Base-by-base conservation (phyloP, 2,888 invertebrate species). In the Allacma fusca region DNA sequence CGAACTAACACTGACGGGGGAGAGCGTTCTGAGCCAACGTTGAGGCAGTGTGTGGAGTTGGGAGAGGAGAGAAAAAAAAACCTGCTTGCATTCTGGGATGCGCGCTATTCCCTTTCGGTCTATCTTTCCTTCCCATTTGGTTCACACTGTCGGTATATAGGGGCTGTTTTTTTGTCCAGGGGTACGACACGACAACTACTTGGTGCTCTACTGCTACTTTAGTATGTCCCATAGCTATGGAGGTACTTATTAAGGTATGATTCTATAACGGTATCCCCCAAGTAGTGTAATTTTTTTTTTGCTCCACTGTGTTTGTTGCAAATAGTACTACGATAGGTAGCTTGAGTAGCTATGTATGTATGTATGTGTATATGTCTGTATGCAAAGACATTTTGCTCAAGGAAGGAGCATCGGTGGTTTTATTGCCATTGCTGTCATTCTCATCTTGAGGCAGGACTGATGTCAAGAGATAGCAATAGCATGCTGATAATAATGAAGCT, bases 401-500 rank as follows among this genome's bases (percentile, higher is more conserved):
- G 50, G 50, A 50, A 65, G 19, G 65, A 65, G 29, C 65, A 65
- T 65, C 29, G 26, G 65, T 24, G 28, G 50, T 65, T 65, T 65
- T 65, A 65, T 65, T 65, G 65, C 65, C 65, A 65, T 28, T 28
- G 29, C 65, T 65, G 65, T 65, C 65, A 65, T 65, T 65, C 28
- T 65, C 65, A 65, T 65, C 65, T 65, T 65, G 26, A 65, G 50
- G 50, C 5, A 50, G 29, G 29, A 65, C 19, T 19, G 65, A 65
- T 65, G 65, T 65, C 65, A 65, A 16, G 29, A 65, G 65, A 65
- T 65, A 65, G 65, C 28, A 65, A 65, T 65, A 65, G 65, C 28
- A 24, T 28, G 28, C 65, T 65, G 28, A 26, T 65, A 65, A 65
- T 65, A 65, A 65, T 65, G 65, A 65, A 24, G 28, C 65, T 13